Evolutionary conservation across 2,113 vertebrate genomes (phyloP).

Genomic region (Pleuronectes platessa): DNA sequence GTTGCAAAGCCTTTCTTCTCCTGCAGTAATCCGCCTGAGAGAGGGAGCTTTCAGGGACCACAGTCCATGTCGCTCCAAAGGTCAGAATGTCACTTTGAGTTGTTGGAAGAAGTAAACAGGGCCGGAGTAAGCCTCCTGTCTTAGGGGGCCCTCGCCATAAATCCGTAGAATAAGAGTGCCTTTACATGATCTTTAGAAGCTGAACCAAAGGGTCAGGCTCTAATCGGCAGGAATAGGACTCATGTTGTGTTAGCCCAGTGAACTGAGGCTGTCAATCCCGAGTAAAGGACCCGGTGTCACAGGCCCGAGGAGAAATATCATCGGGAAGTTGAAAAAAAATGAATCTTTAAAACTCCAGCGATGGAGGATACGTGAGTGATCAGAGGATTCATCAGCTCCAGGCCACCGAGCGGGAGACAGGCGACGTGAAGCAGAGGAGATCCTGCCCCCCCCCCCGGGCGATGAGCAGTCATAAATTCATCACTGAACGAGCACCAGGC

Average conservation of each 20-base stretch:
- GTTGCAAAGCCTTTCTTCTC: conserved; percentile 66
- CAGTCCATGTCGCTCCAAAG: conserved; percentile 65
- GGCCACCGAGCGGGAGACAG: conserved; percentile 2
- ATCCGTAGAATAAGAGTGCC: conserved; percentile 65
- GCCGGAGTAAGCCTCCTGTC: conserved; percentile 64
- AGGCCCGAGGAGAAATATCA: neutral
- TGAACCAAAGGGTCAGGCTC: conserved; percentile 49
- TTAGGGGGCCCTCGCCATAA: conserved; percentile 59
- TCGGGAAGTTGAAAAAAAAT: neutral
- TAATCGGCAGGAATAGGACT: conserved; percentile 39
- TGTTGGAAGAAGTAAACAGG: conserved; percentile 71
- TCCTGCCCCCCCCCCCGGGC: conserved; percentile 49
- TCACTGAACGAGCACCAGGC: conserved; percentile 47
- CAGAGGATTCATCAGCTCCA: conserved; percentile 17
- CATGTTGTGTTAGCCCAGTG: conserved; percentile 30
- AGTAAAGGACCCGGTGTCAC: neutral
- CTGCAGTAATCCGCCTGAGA: conserved; percentile 73
- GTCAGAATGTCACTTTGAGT: conserved; percentile 73
- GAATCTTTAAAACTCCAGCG: neutral
- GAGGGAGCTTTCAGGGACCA: conserved; percentile 47
- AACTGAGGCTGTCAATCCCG: conserved; percentile 4
- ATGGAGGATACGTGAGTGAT: neutral
- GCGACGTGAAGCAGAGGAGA: conserved; percentile 43
- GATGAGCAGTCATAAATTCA: conserved; percentile 67
- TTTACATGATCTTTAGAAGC: conserved; percentile 41